These are phyloP conservation scores for western clawed frog (Xenopus tropicalis) DNA, from an alignment of 2,113 vertebrate species.

Conservation along the genomic window DNA sequence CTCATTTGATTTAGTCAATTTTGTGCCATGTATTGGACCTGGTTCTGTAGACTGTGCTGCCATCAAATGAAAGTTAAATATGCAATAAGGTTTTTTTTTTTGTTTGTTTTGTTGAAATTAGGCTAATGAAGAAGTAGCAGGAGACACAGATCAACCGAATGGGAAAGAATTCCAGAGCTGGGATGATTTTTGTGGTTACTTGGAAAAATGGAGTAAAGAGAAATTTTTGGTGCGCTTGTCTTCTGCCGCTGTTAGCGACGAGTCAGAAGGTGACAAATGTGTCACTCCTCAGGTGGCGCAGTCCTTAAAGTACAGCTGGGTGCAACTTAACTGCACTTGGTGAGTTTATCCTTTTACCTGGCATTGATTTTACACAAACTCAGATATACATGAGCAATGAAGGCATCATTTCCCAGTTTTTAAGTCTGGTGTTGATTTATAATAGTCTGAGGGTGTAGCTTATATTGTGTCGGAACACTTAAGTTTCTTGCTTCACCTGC, in stretches of 20 bases:
- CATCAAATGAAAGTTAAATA: neutral
- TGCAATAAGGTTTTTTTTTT: too few relatives aligned
- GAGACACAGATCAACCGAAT: neutral
- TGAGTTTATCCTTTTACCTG: neutral
- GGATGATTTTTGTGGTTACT: conserved; percentile 19
- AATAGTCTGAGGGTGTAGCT: too few relatives aligned
- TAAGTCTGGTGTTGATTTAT: too few relatives aligned
- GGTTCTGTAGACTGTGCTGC: too few relatives aligned
- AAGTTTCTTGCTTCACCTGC: too few relatives aligned
- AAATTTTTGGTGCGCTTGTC: conserved; percentile 11
- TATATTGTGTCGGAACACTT: too few relatives aligned
- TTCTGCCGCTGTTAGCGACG: conserved; percentile 1
- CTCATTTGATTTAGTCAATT: too few relatives aligned
- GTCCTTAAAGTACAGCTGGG: conserved; percentile 35
- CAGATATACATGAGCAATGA: too few relatives aligned
- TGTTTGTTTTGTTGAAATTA: neutral
- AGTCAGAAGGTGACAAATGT: neutral
- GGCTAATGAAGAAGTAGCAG: conserved; percentile 12
- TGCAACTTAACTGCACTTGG: conserved; percentile 25
- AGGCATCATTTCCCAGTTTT: too few relatives aligned
- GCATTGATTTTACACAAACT: too few relatives aligned
- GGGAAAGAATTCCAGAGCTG: conserved; percentile 38
- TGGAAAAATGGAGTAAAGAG: conserved; percentile 26
- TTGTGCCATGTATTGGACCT: too few relatives aligned
- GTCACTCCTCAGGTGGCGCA: neutral